A percentile compares a stretch with the other conserved stretches of the same genome.
These are phyloP conservation scores for Tapera naevia DNA, from an alignment of 2,797 vertebrate species.

Conservation along the genomic window DNA sequence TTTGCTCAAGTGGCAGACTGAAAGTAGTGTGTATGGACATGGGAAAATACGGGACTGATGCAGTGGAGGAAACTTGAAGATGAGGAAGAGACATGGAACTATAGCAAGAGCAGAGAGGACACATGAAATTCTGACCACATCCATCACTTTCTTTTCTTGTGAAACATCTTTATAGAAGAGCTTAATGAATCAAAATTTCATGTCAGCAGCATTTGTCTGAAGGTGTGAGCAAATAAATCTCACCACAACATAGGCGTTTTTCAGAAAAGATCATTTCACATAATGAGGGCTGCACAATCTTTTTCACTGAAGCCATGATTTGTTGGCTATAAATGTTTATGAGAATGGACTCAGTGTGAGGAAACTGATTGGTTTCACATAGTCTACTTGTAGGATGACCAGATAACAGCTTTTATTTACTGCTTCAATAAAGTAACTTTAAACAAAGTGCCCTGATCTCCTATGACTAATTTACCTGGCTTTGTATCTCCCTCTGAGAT, in stretches of 20 bases:
- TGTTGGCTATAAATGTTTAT: not conserved
- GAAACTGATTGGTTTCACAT: not conserved
- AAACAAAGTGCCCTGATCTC: slow-evolving; percentile 4
- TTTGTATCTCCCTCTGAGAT: slow-evolving; percentile 12
- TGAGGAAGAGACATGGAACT: not conserved
- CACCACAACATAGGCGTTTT: not conserved
- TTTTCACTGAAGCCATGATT: not conserved
- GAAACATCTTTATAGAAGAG: not conserved
- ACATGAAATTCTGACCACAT: not conserved
- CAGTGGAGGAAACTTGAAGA: not conserved
- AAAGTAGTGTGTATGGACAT: no score
- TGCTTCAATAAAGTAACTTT: not conserved
- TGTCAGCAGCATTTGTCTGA: not conserved
- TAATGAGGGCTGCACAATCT: not conserved
- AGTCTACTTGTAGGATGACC: not conserved
- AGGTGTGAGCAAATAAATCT: not conserved
- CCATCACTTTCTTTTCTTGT: rapidly evolving
- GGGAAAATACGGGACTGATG: not conserved
- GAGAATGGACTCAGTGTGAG: not conserved
- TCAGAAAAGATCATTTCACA: not conserved
- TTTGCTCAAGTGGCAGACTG: not conserved
- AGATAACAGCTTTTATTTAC: slow-evolving; percentile 42
- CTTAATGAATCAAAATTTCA: not conserved
- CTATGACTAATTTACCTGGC: not conserved
- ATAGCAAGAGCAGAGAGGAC: not conserved